These are phyloP conservation scores for Prunella himalayana DNA, from an alignment of 2,113 vertebrate species.

Conservation along the genomic window DNA sequence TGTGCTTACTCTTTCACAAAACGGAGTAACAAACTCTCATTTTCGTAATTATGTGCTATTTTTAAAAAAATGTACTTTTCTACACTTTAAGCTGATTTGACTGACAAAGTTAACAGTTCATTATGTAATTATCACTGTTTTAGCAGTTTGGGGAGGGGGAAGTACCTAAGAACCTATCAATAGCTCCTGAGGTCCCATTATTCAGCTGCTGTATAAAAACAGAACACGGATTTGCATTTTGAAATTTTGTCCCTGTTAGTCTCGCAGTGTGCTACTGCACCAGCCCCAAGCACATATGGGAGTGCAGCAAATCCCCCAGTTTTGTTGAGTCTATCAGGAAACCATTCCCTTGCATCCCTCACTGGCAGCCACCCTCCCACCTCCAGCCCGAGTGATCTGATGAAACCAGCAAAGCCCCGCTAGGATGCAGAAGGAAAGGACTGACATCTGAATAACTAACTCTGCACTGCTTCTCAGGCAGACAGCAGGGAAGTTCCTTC, in stretches of 20 bases:
- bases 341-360: not conserved
- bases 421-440: constrained; percentile 3
- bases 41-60: not conserved
- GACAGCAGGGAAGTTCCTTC: constrained; percentile 59
- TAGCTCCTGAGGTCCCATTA: not conserved
- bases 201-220: not conserved
- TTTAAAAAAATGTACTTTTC: not conserved
- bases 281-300: not conserved
- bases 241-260: not conserved
- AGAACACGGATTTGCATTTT: not conserved
- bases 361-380: not conserved
- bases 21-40: not conserved
- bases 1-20: not conserved
- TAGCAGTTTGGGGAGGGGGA: not conserved
- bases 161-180: constrained; percentile 42
- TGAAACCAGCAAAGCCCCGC: constrained; percentile 43
- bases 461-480: constrained; percentile 4
- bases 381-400: constrained; percentile 4
- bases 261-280: not conserved
- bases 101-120: constrained; percentile 51
- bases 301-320: not conserved
- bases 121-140: constrained; percentile 52
- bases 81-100: not conserved
- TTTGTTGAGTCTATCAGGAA: not conserved
- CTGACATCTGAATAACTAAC: not conserved